These are phyloP conservation scores for Otolemur crassicaudatus DNA, from an alignment of 2,797 vertebrate species.

Conservation along the genomic window DNA sequence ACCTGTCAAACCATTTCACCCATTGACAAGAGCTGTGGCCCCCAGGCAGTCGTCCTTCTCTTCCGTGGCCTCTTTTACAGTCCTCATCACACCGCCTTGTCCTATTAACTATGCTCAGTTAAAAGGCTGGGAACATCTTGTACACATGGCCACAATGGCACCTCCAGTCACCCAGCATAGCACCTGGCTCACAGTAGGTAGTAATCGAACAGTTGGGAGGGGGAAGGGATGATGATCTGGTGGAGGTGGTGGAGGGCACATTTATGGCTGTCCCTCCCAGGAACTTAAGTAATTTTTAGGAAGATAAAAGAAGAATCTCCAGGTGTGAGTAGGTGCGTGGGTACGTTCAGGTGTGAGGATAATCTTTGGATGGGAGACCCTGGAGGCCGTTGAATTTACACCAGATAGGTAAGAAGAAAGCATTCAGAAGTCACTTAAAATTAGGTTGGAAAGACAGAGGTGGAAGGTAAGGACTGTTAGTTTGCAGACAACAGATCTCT, in stretches of 20 bases:
- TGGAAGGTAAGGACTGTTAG: not conserved
- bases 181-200: not conserved
- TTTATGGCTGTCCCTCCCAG: not conserved
- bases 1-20: not conserved
- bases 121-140: not conserved
- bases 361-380: not conserved
- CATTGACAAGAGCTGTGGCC: not conserved
- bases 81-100: not conserved
- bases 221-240: not conserved
- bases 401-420: not conserved
- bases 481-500: not conserved
- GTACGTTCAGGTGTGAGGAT: not conserved
- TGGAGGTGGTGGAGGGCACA: not conserved
- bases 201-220: not conserved
- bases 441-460: not conserved
- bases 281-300: not conserved
- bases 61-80: not conserved
- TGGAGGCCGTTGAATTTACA: not conserved
- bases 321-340: not conserved
- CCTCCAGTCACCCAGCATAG: not conserved
- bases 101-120: not conserved
- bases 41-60: not conserved
- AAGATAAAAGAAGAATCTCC: not conserved
- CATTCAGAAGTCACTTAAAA: not conserved
- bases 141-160: not conserved